A percentile compares a stretch with the other conserved stretches of the same genome.
Conservation (phyloP, 2,888 invertebrate species). For the Mesodorylaimus sp. region DNA sequence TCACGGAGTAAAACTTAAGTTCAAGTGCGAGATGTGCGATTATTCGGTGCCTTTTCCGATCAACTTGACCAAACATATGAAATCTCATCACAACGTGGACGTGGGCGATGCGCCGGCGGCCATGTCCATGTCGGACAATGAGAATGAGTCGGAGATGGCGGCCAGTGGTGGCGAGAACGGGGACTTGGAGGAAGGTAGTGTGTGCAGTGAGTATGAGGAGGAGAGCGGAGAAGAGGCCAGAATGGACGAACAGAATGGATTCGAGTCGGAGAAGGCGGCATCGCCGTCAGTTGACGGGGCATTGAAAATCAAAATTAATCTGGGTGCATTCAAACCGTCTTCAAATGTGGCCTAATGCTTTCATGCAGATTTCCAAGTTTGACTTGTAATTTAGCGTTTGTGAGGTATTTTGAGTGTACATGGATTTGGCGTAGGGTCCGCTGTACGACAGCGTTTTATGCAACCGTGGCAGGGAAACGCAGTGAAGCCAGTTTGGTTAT, state of each 20-base stretch:
- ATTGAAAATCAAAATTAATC: background rate
- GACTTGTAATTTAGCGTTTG: background rate
- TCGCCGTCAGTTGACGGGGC: background rate
- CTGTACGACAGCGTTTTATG: too few species aligned
- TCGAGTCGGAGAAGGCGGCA: too few species aligned
- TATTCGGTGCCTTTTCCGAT: constrained; percentile 11
- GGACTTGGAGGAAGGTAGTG: background rate
- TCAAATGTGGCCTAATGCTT: background rate
- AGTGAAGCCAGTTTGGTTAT: background rate
- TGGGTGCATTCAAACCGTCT: background rate
- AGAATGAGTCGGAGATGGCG: background rate
- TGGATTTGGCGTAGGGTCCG: too few species aligned
- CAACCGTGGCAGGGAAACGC: background rate
- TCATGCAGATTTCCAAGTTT: background rate
- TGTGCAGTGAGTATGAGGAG: background rate
- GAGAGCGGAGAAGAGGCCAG: too few species aligned
- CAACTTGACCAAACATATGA: constrained; percentile 10
- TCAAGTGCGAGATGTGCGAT: constrained; percentile 8
- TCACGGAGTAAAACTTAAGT: constrained; percentile 4
- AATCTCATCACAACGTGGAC: constrained; percentile 6
- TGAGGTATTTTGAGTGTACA: background rate
- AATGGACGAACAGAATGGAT: too few species aligned
- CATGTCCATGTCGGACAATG: too few species aligned
- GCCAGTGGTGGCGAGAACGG: background rate
- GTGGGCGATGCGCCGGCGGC: too few species aligned